phyloP scores from a whole-genome alignment of 2,113 vertebrate species.

The Melozone crissalis region DNA sequence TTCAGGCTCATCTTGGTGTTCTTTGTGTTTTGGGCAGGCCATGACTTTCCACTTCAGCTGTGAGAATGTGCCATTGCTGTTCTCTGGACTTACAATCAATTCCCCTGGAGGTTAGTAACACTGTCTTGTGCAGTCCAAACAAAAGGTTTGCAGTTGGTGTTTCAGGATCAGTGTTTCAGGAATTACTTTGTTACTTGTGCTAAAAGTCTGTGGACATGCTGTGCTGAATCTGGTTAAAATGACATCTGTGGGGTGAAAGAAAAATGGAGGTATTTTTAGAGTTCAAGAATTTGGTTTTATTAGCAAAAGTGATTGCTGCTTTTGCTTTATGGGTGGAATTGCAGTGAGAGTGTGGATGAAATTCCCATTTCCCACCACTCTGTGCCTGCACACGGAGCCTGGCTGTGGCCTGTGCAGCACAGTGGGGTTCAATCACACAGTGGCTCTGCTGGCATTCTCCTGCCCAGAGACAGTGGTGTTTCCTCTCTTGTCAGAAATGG shows the following conservation, averaged over 20 bases:
- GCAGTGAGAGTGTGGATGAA: background rate
- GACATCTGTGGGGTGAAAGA: background rate
- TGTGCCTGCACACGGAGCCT: fast-evolving
- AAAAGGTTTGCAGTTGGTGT: background rate
- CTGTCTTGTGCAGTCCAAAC: background rate
- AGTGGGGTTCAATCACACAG: background rate
- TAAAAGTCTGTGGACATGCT: fast-evolving
- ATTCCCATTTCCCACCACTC: background rate
- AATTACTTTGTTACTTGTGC: background rate
- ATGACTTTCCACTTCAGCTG: conserved; percentile 95
- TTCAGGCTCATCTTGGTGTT: background rate
- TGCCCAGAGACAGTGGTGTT: background rate
- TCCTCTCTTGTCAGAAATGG: conserved; percentile 85
- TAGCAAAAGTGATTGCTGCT: background rate
- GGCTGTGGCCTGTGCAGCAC: fast-evolving
- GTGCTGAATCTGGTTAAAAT: background rate
- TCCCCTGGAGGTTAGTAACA: conserved; percentile 86
- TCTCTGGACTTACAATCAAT: conserved; percentile 90
- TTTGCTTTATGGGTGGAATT: background rate
- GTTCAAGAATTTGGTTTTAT: background rate
- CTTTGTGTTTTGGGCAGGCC: conserved; percentile 69
- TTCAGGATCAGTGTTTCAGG: background rate
- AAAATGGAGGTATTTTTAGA: background rate
- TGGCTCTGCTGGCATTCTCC: background rate
- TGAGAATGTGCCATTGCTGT: conserved; percentile 87